Evolutionary conservation across 1,140 invertebrate species (phyloP).

Genomic region (Colletes latitarsis): DNA sequence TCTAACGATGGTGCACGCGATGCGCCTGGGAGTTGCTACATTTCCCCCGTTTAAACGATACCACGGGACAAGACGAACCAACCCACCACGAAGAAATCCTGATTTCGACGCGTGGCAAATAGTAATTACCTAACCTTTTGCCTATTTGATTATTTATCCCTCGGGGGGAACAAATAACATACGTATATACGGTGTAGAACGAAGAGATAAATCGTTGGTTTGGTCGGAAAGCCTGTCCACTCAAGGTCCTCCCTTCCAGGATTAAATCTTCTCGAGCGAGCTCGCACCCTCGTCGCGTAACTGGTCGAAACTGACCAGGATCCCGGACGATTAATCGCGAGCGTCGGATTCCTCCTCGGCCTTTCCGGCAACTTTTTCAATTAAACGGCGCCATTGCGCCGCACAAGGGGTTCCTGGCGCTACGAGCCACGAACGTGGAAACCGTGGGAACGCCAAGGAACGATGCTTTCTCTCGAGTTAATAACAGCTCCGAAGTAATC

Average conservation of each 20-base stretch:
- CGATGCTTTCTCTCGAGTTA: constrained; percentile 34
- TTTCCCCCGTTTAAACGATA: too few species aligned
- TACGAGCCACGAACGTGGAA: background rate
- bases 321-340: constrained; percentile 18
- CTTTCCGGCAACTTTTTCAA: constrained; percentile 41
- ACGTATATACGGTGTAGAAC: too few species aligned
- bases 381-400: constrained; percentile 10
- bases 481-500: constrained; percentile 34
- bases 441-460: background rate
- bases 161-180: background rate
- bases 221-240: too few species aligned
- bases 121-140: too few species aligned
- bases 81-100: too few species aligned
- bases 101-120: too few species aligned
- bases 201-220: too few species aligned
- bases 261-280: background rate
- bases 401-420: background rate
- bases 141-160: background rate
- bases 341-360: constrained; percentile 19
- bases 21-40: too few species aligned
- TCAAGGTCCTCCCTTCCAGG: too few species aligned
- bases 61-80: too few species aligned
- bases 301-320: background rate
- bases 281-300: background rate
- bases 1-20: too few species aligned